These are phyloP conservation scores for Anticlea derivata DNA, from an alignment of 2,888 invertebrate species.

Conservation along the genomic window DNA sequence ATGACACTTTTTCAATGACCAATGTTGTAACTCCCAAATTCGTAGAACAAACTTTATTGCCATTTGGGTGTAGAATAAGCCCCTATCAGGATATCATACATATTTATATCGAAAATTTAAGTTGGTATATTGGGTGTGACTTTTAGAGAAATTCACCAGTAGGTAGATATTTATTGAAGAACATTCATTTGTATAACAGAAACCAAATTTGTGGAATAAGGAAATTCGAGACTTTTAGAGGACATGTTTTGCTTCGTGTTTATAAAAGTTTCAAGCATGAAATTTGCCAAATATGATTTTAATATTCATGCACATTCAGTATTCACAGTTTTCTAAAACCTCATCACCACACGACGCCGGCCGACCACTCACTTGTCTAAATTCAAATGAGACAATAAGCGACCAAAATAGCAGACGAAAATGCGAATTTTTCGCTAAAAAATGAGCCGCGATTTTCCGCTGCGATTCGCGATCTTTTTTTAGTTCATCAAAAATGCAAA, in stretches of 20 bases:
- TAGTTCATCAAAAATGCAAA: constrained; percentile 78
- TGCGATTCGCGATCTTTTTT: constrained; percentile 49
- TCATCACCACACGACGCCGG: constrained; percentile 38
- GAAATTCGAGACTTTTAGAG: too few relatives aligned
- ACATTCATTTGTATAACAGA: too few relatives aligned
- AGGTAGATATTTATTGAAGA: too few relatives aligned
- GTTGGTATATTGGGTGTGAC: too few relatives aligned
- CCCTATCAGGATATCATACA: too few relatives aligned
- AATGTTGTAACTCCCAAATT: too few relatives aligned
- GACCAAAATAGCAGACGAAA: constrained; percentile 35
- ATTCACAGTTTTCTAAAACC: constrained; percentile 63
- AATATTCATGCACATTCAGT: constrained; percentile 20
- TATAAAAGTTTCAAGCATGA: neutral
- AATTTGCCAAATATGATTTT: constrained; percentile 34
- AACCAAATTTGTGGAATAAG: too few relatives aligned
- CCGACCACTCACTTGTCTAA: constrained; percentile 26
- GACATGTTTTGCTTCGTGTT: too few relatives aligned
- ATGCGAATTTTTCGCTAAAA: constrained; percentile 33
- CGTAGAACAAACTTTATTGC: too few relatives aligned
- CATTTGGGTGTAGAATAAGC: too few relatives aligned
- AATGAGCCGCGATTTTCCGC: constrained; percentile 46
- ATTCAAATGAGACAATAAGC: constrained; percentile 40
- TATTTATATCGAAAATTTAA: too few relatives aligned
- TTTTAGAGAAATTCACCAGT: neutral
- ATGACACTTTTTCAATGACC: too few relatives aligned